Conservation (phyloP, 2,888 invertebrate genomes). For the Plutella xylostella region DNA sequence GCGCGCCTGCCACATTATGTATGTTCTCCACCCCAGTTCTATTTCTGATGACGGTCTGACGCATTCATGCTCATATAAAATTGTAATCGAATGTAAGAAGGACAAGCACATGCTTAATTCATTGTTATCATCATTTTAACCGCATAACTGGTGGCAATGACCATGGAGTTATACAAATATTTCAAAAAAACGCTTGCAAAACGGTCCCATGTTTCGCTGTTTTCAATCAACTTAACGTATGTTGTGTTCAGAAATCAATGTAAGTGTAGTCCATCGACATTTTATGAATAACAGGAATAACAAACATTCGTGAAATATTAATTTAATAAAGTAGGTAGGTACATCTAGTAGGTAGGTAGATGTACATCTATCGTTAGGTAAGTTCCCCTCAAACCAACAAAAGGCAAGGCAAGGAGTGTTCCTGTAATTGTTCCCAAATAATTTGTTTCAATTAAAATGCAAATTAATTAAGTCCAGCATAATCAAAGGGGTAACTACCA, state of each 20-base stretch:
- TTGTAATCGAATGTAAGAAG: slow-evolving; percentile 37
- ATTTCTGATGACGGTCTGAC: slow-evolving; percentile 25
- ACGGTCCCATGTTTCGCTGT: too few relatives aligned
- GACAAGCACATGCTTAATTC: slow-evolving; percentile 39
- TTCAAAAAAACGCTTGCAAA: too few relatives aligned
- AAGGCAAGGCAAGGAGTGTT: not conserved
- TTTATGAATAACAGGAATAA: too few relatives aligned
- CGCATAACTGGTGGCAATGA: slow-evolving; percentile 30
- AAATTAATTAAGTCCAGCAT: slow-evolving; percentile 65
- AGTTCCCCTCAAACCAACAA: not conserved
- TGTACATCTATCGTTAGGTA: too few relatives aligned
- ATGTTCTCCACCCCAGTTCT: not conserved
- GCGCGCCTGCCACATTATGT: not conserved
- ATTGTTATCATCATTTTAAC: slow-evolving; percentile 27
- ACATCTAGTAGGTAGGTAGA: too few relatives aligned
- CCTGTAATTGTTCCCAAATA: slow-evolving; percentile 38
- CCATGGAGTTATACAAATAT: slow-evolving; percentile 25
- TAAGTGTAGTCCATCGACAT: too few relatives aligned
- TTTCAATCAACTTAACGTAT: too few relatives aligned
- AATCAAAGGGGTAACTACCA: slow-evolving; percentile 66
- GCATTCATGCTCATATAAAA: slow-evolving; percentile 37
- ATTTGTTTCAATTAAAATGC: slow-evolving; percentile 66
- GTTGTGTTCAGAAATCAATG: too few relatives aligned
- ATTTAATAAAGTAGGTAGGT: too few relatives aligned
- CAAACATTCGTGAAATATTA: too few relatives aligned